phyloP scores from a whole-genome alignment of 2,113 vertebrate species.

The Oreocharis arfaki region DNA sequence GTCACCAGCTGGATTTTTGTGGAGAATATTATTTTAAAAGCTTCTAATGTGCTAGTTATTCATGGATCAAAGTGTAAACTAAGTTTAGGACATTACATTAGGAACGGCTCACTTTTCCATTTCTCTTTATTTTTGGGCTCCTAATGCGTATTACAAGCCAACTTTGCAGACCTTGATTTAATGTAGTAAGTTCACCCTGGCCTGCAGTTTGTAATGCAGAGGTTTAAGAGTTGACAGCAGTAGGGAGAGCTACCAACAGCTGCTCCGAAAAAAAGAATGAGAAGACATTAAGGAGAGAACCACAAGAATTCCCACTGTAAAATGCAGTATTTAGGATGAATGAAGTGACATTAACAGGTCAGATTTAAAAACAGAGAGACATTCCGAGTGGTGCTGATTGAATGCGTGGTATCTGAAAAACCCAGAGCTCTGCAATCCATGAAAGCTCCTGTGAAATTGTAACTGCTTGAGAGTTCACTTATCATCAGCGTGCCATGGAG shows the following conservation, averaged over 20 bases:
- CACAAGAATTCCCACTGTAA: constrained; percentile 30
- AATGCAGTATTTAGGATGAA: constrained; percentile 23
- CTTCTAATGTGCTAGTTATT: neutral
- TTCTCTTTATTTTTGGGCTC: neutral
- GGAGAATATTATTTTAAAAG: neutral
- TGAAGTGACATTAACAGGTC: neutral
- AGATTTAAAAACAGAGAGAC: constrained; percentile 36
- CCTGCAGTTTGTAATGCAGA: constrained; percentile 27
- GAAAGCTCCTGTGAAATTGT: constrained; percentile 46
- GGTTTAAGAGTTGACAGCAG: constrained; percentile 16
- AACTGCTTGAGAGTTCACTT: constrained; percentile 53
- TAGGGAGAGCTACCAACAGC: constrained; percentile 36
- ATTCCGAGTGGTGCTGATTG: neutral
- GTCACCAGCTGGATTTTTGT: neutral
- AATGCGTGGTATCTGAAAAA: constrained; percentile 4
- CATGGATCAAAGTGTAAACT: neutral
- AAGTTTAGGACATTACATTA: neutral
- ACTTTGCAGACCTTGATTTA: neutral
- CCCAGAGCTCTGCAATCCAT: constrained; percentile 8
- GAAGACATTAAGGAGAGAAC: neutral
- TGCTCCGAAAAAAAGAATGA: constrained; percentile 7
- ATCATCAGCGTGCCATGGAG: constrained; percentile 14
- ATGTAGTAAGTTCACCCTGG: neutral
- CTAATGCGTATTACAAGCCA: neutral
- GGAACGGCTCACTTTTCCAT: neutral